Percentiles rank a stretch among this genome's conserved stretches.
Conservation (phyloP, 1,140 invertebrate genomes). For the Drosophila dunni region DNA sequence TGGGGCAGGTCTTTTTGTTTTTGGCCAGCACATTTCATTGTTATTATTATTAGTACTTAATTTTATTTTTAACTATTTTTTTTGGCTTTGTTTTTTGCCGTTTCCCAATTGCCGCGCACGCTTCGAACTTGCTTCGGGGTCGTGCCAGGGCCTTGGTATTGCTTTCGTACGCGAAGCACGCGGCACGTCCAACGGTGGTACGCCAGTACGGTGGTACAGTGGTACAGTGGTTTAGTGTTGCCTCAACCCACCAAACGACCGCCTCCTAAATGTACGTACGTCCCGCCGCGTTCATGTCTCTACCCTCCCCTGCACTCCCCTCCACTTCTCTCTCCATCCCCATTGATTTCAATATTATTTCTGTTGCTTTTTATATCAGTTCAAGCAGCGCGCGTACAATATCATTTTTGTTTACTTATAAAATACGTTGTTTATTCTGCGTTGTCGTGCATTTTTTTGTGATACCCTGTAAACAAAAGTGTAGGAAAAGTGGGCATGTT, state of each 20-base stretch:
- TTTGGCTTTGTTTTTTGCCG: slow-evolving; percentile 7
- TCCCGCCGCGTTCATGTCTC: neutral
- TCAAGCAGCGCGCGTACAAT: slow-evolving; percentile 60
- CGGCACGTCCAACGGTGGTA: slow-evolving; percentile 18
- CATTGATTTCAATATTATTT: slow-evolving; percentile 5
- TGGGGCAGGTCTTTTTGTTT: slow-evolving; percentile 41
- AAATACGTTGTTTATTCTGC: slow-evolving; percentile 69
- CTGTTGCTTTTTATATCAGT: slow-evolving; percentile 48
- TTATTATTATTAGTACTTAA: slow-evolving; percentile 27
- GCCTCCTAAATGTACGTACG: neutral
- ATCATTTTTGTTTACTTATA: slow-evolving; percentile 66
- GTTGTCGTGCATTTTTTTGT: slow-evolving; percentile 44
- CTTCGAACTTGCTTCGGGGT: slow-evolving; percentile 44
- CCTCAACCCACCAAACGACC: neutral
- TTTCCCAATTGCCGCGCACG: slow-evolving; percentile 36
- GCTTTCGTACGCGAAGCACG: slow-evolving; percentile 26
- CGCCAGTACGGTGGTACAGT: neutral
- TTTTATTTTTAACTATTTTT: slow-evolving; percentile 1
- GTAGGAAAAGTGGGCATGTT: neutral
- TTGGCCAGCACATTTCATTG: slow-evolving; percentile 19
- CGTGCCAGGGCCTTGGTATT: slow-evolving; percentile 47
- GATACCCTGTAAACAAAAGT: slow-evolving; percentile 19
- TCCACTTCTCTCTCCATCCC: too few species aligned
- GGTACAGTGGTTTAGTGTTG: neutral
- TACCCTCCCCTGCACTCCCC: too few species aligned